Percentiles rank a stretch among this genome's conserved stretches.
phyloP scores from a whole-genome alignment of 2,888 invertebrate genomes.

The Ditula angustiorana region DNA sequence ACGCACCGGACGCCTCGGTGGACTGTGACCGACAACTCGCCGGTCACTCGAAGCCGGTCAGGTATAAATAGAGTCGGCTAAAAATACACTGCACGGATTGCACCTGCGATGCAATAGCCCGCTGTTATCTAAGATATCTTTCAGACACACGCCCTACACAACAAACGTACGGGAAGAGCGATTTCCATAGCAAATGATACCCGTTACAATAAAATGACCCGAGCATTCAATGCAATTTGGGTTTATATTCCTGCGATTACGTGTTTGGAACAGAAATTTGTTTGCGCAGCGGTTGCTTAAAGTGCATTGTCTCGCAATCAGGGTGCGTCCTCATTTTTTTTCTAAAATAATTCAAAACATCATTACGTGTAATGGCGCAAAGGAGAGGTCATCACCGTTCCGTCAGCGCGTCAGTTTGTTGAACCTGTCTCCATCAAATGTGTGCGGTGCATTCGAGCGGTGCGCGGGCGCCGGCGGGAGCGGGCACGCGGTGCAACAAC shows the following conservation, averaged over 20 bases:
- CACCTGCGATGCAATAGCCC: conserved; percentile 62
- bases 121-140: conserved; percentile 43
- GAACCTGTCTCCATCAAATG: conserved; percentile 78
- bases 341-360: conserved; percentile 72
- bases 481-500: conserved; percentile 75
- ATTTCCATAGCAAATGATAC: conserved; percentile 11
- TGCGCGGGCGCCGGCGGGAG: conserved; percentile 57
- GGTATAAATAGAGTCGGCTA: conserved; percentile 78
- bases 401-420: conserved; percentile 75
- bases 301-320: conserved; percentile 60
- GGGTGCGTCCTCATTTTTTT: conserved; percentile 49
- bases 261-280: conserved; percentile 55
- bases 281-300: conserved; percentile 50
- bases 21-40: conserved; percentile 67
- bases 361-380: conserved; percentile 73
- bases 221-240: neutral
- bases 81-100: conserved; percentile 78
- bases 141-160: conserved; percentile 17
- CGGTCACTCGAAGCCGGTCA: conserved; percentile 69
- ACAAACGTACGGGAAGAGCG: conserved; percentile 5
- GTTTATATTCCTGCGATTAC: conserved; percentile 6
- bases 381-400: conserved; percentile 66
- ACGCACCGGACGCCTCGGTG: conserved; percentile 49
- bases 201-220: conserved; percentile 5
- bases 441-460: conserved; percentile 73